Conservation (phyloP, 2,797 vertebrate species). For the Eospalax fontanierii region DNA sequence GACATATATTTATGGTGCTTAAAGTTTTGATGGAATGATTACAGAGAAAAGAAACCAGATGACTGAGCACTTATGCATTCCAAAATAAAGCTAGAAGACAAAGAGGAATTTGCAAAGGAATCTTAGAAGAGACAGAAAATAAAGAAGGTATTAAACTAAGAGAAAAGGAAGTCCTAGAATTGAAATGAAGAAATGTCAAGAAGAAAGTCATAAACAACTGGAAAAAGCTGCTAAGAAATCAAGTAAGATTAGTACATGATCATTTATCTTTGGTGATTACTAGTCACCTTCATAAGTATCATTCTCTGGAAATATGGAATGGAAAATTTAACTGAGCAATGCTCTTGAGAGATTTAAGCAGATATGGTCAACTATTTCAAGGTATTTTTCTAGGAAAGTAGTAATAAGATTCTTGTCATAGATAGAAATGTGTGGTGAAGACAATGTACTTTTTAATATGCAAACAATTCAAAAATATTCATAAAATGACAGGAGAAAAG, state of each 20-base stretch:
- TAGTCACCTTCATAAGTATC: neutral
- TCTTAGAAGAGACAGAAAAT: neutral
- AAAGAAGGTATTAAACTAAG: neutral
- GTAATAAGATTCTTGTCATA: neutral
- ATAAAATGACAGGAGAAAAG: neutral
- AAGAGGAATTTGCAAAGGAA: constrained; percentile 20
- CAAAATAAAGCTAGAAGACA: neutral
- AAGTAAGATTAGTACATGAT: neutral
- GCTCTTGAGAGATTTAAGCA: neutral
- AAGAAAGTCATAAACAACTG: neutral
- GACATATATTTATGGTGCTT: neutral
- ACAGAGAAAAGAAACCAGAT: neutral
- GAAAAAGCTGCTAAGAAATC: neutral
- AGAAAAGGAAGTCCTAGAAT: neutral
- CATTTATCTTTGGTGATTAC: neutral
- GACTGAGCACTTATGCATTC: neutral
- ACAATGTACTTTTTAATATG: neutral
- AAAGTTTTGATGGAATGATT: neutral
- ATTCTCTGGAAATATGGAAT: neutral
- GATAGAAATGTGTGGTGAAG: neutral
- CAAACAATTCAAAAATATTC: neutral
- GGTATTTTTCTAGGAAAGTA: neutral
- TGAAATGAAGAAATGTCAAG: neutral
- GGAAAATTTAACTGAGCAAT: neutral
- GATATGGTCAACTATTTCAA: neutral